These are phyloP conservation scores for Cylindroiulus punctatus DNA, from an alignment of 2,888 invertebrate genomes.

Conservation along the genomic window DNA sequence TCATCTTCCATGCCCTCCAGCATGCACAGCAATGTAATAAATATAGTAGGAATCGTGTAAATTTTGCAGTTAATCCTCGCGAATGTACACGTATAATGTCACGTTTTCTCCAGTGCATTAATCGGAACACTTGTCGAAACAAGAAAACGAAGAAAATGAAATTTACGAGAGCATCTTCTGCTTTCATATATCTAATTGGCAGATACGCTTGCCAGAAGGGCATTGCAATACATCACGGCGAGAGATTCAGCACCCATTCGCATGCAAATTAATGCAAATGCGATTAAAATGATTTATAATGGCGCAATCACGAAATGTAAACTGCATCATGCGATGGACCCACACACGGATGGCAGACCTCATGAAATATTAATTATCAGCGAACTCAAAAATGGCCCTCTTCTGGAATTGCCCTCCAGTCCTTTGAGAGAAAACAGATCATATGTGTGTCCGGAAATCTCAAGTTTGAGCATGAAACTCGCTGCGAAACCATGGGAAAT, in stretches of 20 bases:
- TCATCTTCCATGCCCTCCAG: no score
- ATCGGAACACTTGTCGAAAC: background rate
- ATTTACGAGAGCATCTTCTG: background rate
- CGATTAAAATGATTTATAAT: slow-evolving; percentile 29
- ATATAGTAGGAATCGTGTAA: no score
- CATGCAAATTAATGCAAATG: slow-evolving; percentile 26
- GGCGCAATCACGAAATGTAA: background rate
- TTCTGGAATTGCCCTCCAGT: background rate
- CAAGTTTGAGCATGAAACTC: background rate
- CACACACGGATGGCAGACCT: background rate
- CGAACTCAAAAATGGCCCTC: background rate
- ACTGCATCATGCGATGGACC: background rate
- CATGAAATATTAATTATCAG: slow-evolving; percentile 23
- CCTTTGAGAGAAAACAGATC: background rate
- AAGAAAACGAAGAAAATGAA: background rate
- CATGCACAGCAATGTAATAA: no score
- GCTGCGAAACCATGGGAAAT: background rate
- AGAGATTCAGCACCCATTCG: background rate
- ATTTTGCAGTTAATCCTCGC: no score
- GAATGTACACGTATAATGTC: no score
- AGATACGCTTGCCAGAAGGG: slow-evolving; percentile 38
- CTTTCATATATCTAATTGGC: slow-evolving; percentile 11
- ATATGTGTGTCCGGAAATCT: background rate
- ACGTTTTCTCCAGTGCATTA: background rate
- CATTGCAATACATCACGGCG: background rate